Evolutionary conservation across 2,797 vertebrate genomes (phyloP).

Genomic region (Sebastes diaconus): DNA sequence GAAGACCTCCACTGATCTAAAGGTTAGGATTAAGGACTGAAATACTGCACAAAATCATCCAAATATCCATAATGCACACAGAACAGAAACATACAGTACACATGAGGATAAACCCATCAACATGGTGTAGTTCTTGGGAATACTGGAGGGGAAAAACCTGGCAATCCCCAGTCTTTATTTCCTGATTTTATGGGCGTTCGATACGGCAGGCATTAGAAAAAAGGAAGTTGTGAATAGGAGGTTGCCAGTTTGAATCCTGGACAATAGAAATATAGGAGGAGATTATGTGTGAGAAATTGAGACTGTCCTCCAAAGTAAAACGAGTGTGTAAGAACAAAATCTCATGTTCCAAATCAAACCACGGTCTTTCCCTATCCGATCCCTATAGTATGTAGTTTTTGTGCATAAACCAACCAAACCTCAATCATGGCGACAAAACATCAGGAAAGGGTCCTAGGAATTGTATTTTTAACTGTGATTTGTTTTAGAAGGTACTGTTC

Average conservation of each 20-base stretch:
- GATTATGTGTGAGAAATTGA: no score
- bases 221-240: neutral
- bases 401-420: neutral
- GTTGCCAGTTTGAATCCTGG: neutral
- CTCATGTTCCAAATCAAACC: neutral
- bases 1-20: constrained; percentile 98
- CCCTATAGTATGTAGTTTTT: neutral
- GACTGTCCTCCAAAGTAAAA: neutral
- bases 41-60: neutral
- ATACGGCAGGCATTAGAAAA: neutral
- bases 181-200: neutral
- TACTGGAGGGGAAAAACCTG: no score
- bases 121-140: neutral
- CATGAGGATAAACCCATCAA: neutral
- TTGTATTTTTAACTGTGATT: neutral
- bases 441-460: neutral
- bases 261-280: neutral
- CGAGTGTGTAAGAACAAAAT: neutral
- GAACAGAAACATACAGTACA: neutral
- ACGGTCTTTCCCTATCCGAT: neutral
- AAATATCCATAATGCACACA: neutral
- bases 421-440: neutral
- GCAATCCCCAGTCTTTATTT: neutral
- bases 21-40: constrained; percentile 82
- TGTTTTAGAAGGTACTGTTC: neutral